Evolutionary conservation across 1,140 invertebrate species (phyloP).

Genomic region (Calephelis nemesis): DNA sequence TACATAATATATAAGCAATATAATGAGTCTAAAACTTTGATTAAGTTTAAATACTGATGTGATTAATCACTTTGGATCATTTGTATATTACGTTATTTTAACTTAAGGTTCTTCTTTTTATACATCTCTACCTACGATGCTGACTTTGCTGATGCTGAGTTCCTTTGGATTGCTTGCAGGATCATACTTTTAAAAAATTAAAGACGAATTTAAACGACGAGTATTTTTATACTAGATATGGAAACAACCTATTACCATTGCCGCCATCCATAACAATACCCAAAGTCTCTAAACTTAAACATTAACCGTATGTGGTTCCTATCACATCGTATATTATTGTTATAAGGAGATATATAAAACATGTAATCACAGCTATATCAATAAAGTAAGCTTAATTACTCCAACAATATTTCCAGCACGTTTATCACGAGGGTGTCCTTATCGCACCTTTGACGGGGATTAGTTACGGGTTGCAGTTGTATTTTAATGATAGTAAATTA

Average conservation of each 20-base stretch:
- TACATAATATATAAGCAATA: too few relatives aligned
- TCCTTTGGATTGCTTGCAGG: constrained; percentile 48
- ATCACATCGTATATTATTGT: not conserved
- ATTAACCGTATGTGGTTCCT: constrained; percentile 32
- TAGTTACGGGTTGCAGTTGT: too few relatives aligned
- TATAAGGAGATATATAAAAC: constrained; percentile 4
- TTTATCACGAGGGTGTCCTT: not conserved
- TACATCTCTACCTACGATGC: constrained; percentile 20
- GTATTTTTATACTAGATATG: constrained; percentile 78
- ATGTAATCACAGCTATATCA: not conserved
- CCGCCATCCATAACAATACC: constrained; percentile 75
- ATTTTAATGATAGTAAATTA: too few relatives aligned
- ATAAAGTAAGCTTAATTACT: constrained; percentile 1
- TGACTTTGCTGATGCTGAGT: too few relatives aligned
- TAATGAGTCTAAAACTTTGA: too few relatives aligned
- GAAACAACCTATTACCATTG: constrained; percentile 76
- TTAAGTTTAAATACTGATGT: too few relatives aligned
- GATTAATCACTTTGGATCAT: too few relatives aligned
- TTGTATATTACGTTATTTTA: too few relatives aligned
- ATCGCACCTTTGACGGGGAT: too few relatives aligned
- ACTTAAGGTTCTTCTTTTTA: too few relatives aligned
- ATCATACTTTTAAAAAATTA: constrained; percentile 47
- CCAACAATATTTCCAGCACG: not conserved
- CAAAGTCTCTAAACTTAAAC: constrained; percentile 66
- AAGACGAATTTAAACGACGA: constrained; percentile 56